Percentiles rank a stretch among this genome's conserved stretches.
phyloP scores from a whole-genome alignment of 2,797 vertebrate genomes.

The Pangasius djambal region DNA sequence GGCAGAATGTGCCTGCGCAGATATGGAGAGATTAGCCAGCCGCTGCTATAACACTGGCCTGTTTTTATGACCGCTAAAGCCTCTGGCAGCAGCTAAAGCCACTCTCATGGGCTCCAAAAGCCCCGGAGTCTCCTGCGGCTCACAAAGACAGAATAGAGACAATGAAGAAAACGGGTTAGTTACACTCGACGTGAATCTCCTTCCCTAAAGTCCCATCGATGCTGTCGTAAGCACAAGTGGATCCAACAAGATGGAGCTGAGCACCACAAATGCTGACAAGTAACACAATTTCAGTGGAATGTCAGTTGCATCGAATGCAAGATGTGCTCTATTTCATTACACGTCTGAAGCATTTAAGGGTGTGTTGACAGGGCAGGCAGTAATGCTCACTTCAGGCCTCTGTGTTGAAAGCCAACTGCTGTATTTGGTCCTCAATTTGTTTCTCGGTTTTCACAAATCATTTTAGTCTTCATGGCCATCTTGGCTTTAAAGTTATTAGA shows the following conservation, averaged over 20 bases:
- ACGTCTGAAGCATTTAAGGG: constrained; percentile 38
- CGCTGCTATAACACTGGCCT: constrained; percentile 52
- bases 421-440: constrained; percentile 38
- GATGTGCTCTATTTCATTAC: constrained; percentile 48
- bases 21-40: constrained; percentile 62
- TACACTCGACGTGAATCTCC: constrained; percentile 48
- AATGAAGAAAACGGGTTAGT: constrained; percentile 51
- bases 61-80: constrained; percentile 61
- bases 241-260: constrained; percentile 45
- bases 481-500: constrained; percentile 51
- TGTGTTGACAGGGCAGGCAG: constrained; percentile 20
- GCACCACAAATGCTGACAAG: constrained; percentile 42
- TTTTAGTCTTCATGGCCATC: constrained; percentile 43
- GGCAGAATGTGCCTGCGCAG: constrained; percentile 52
- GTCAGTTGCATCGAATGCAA: constrained; percentile 46
- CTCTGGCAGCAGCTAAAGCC: constrained; percentile 58
- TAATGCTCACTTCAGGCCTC: constrained; percentile 38
- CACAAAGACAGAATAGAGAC: constrained; percentile 49
- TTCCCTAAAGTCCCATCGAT: constrained; percentile 50
- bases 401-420: constrained; percentile 13
- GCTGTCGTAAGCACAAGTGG: constrained; percentile 48
- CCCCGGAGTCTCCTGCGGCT: constrained; percentile 43
- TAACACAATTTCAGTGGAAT: constrained; percentile 48
- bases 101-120: constrained; percentile 51
- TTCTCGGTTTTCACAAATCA: constrained; percentile 46